These are phyloP conservation scores for Sepiola atlantica DNA, from an alignment of 2,888 invertebrate genomes.

Conservation along the genomic window DNA sequence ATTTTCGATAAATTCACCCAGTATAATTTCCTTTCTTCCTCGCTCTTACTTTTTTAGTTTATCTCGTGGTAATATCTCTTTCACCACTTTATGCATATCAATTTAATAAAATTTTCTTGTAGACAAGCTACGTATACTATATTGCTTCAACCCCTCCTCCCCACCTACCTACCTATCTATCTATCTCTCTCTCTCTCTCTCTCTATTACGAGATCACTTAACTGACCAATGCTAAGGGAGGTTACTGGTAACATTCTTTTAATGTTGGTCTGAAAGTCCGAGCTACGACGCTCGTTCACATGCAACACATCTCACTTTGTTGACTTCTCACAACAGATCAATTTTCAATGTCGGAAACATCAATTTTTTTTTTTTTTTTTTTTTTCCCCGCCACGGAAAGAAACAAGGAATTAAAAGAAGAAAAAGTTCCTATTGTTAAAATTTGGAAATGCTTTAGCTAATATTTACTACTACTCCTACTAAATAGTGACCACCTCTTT, in stretches of 20 bases:
- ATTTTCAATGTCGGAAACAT: conserved; percentile 4
- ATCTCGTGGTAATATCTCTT: background rate
- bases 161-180: too few species aligned
- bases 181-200: too few species aligned
- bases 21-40: background rate
- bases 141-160: background rate
- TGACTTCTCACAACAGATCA: conserved; percentile 22
- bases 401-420: background rate
- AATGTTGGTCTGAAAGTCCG: background rate
- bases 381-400: background rate
- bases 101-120: background rate
- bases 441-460: background rate
- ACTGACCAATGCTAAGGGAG: background rate
- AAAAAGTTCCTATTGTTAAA: background rate
- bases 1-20: conserved; percentile 15
- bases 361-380: background rate
- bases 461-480: background rate
- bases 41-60: background rate
- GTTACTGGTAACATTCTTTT: background rate
- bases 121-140: background rate
- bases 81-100: conserved; percentile 19
- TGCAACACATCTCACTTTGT: background rate
- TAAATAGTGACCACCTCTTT: background rate
- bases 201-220: background rate
- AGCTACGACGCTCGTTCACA: background rate